These are phyloP conservation scores for Corella eumyota DNA, from an alignment of 23 tunicate genomes.

Conservation along the genomic window DNA sequence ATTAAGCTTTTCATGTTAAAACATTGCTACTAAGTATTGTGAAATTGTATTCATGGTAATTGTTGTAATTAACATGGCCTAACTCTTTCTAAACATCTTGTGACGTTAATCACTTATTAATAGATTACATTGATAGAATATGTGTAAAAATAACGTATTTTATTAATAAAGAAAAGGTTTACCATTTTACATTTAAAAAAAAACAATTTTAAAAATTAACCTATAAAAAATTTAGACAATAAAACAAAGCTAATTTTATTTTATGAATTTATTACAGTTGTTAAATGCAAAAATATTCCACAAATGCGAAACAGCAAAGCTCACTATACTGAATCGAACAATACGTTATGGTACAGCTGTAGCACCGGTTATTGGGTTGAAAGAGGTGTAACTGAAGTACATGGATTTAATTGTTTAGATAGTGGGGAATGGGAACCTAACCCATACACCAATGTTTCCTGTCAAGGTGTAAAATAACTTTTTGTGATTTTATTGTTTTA, in stretches of 20 bases:
- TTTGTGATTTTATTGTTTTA: background rate
- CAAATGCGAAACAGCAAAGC: slow-evolving; percentile 20
- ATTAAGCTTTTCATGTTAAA: no score
- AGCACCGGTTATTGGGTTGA: slow-evolving; percentile 50
- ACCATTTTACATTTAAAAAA: no score
- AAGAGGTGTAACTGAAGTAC: slow-evolving; percentile 25
- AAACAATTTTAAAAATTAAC: no score
- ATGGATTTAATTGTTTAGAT: slow-evolving; percentile 22
- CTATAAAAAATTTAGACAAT: no score
- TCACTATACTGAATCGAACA: slow-evolving; percentile 6
- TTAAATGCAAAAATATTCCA: slow-evolving; percentile 25
- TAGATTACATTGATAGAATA: no score
- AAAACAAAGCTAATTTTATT: background rate
- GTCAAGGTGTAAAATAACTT: slow-evolving; percentile 13
- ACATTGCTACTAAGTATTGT: no score
- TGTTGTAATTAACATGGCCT: no score
- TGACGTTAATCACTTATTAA: no score
- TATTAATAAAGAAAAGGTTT: no score
- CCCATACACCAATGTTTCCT: slow-evolving; percentile 27
- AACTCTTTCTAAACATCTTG: no score
- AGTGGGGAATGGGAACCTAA: slow-evolving; percentile 42
- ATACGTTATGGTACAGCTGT: slow-evolving; percentile 20
- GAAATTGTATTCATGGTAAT: no score
- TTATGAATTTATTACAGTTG: slow-evolving; percentile 18
- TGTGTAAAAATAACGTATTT: no score